Base-by-base conservation (phyloP, 2,797 vertebrate species). In the Poecilia wingei region DNA sequence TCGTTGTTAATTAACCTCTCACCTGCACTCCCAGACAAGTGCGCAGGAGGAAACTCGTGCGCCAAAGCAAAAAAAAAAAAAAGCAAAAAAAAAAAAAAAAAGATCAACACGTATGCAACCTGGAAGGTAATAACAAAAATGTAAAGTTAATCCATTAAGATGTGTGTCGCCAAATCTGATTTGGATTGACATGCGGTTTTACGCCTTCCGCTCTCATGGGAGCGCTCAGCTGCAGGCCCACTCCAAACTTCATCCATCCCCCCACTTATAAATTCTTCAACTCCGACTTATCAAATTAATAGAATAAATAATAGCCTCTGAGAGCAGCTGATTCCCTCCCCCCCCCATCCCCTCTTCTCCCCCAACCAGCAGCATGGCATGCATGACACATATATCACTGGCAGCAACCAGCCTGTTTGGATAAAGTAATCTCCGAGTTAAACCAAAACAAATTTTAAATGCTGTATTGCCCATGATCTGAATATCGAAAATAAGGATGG, bases 1-100 rank as follows among this genome's bases (percentile, higher is more conserved):
- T 91, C 90, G 85, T 87, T 91, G 90, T 82, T 90, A 91, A 94
- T 92, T 88, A 88, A 89, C 93, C 90, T 82, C 82, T 93, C 91
- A 92, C 91, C 88, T 88, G 84, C 72, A 57, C 80, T 33, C 81
- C 57, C 79, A 13, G 80, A 87, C 80, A 86, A 79, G 88, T 80
- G 80, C 69, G 74, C 68, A 36, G 33, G 45, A 33, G 70, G 16
- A 53, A 3, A 66, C n/a, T 64, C 22, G 72, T 28, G 66, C 9
- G 16, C 6, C 66, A 59, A n/a, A 53, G 61, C n/a, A 59, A 28
- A 31, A 31, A 28, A 12, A 59, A 59, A n/a, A 57, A 28, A 55
- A n/a, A 1, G 12, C 0, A 22, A 51, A 18, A 20, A 6, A 46
- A 22, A 9, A 10, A 10, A 12, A 55, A 55, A 77, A 53, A 41